A percentile compares a stretch with the other conserved stretches of the same genome.
Conservation (phyloP, 2,888 invertebrate species). For the Synanthedon formicaeformis region DNA sequence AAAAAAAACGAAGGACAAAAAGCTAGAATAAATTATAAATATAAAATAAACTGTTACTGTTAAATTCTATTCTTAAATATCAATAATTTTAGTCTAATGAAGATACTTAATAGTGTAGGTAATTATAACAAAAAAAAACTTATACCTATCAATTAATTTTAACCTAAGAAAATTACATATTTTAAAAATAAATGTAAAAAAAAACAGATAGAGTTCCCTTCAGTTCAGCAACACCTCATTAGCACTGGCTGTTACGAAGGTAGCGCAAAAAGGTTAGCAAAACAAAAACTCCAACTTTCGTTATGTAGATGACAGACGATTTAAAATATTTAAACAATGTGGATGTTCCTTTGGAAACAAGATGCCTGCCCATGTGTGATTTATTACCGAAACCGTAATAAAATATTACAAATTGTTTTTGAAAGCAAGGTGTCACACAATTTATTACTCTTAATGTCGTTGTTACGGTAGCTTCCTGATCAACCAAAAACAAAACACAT, state of each 20-base stretch:
- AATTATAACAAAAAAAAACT: no score
- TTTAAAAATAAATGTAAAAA: no score
- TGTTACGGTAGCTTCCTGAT: slow-evolving; percentile 13
- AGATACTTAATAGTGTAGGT: no score
- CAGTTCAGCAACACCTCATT: slow-evolving; percentile 36
- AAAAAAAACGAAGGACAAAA: no score
- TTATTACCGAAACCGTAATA: slow-evolving; percentile 37
- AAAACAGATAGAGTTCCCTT: neutral
- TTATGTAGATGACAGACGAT: slow-evolving; percentile 55
- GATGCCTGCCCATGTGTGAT: slow-evolving; percentile 48
- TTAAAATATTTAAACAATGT: slow-evolving; percentile 64
- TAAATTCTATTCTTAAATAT: no score
- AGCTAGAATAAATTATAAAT: no score
- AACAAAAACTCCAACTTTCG: slow-evolving; percentile 31
- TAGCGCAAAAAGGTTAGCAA: slow-evolving; percentile 31
- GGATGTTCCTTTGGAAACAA: slow-evolving; percentile 51
- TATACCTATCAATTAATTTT: no score
- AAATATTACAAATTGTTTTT: slow-evolving; percentile 59
- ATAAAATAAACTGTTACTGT: no score
- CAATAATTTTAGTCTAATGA: no score
- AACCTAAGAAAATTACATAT: no score
- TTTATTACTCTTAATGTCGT: slow-evolving; percentile 33
- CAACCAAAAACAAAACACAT: neutral
- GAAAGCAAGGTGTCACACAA: slow-evolving; percentile 32
- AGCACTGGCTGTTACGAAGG: slow-evolving; percentile 35